A percentile compares a stretch with the other conserved stretches of the same genome.
Evolutionary conservation across 2,797 vertebrate species (phyloP).

Genomic region (Tachyglossus aculeatus): DNA sequence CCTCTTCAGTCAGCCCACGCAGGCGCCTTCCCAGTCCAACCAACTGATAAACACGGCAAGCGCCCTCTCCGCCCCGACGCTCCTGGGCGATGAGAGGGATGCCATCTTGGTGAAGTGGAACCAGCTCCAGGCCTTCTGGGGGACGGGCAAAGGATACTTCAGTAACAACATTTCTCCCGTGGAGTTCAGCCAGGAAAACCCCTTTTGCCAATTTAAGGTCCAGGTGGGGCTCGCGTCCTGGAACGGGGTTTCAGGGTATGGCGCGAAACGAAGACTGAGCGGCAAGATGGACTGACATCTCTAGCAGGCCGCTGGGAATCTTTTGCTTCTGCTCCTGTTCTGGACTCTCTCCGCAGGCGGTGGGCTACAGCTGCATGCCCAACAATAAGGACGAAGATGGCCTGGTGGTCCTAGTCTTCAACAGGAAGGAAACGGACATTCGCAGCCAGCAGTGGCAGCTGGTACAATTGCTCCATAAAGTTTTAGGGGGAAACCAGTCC

Average conservation of each 20-base stretch:
- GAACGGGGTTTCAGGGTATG: too few relatives aligned
- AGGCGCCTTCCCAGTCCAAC: constrained; percentile 84
- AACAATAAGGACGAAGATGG: constrained; percentile 95
- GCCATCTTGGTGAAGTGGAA: constrained; percentile 98
- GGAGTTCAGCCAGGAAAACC: constrained; percentile 95
- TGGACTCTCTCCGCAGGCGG: constrained; percentile 83
- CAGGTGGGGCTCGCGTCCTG: too few relatives aligned
- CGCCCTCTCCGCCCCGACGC: constrained; percentile 90
- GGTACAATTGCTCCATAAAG: constrained; percentile 92
- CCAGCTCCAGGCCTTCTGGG: constrained; percentile 98
- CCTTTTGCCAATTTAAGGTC: constrained; percentile 97
- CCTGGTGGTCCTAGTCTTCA: constrained; percentile 88
- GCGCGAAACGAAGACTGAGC: too few relatives aligned
- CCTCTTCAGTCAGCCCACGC: constrained; percentile 86
- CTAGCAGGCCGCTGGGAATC: too few relatives aligned
- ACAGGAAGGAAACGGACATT: constrained; percentile 91
- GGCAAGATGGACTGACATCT: too few relatives aligned
- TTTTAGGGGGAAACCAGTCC: constrained; percentile 89
- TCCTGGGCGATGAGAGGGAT: constrained; percentile 95
- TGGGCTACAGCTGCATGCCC: constrained; percentile 92
- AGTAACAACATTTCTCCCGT: constrained; percentile 89
- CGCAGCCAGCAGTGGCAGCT: constrained; percentile 92
- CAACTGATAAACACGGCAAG: constrained; percentile 95
- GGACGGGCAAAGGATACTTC: constrained; percentile 95
- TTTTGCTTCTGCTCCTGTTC: too few relatives aligned